Percentiles rank a stretch among this genome's conserved stretches.
phyloP scores from a whole-genome alignment of 2,113 vertebrate genomes.

The Fregata magnificens region DNA sequence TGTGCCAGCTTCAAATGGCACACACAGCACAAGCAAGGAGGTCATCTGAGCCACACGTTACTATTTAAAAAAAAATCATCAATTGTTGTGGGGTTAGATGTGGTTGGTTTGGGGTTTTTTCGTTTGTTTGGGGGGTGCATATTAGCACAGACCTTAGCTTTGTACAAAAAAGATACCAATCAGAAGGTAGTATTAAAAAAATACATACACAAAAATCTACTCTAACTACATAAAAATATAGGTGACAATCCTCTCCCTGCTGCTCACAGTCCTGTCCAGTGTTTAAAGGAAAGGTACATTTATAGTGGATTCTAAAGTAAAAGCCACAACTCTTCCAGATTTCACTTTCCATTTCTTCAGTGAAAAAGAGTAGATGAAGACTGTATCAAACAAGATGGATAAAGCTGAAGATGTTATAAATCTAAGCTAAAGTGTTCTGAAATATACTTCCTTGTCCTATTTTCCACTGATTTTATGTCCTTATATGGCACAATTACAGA shows the following conservation, averaged over 20 bases:
- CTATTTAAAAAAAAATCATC: background rate
- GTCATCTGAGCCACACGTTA: background rate
- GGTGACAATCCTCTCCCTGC: background rate
- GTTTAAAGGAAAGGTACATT: background rate
- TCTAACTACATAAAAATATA: background rate
- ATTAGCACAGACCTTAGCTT: background rate
- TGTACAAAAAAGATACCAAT: background rate
- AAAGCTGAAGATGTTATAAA: background rate
- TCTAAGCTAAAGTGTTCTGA: background rate
- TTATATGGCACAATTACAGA: slow-evolving; percentile 22
- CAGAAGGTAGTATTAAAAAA: background rate
- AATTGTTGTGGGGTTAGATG: background rate
- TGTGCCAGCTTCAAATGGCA: background rate
- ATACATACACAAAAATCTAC: background rate
- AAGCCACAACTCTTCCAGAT: background rate
- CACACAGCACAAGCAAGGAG: background rate
- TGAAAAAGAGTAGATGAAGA: background rate
- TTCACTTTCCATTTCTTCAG: background rate
- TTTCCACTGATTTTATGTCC: background rate
- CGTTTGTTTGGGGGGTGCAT: background rate
- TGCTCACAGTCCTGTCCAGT: background rate
- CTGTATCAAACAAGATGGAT: background rate
- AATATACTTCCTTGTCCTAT: background rate
- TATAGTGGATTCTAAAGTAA: background rate
- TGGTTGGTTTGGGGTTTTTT: background rate